Base-by-base conservation (phyloP, 2,113 vertebrate species). In the Engraulis encrasicolus region DNA sequence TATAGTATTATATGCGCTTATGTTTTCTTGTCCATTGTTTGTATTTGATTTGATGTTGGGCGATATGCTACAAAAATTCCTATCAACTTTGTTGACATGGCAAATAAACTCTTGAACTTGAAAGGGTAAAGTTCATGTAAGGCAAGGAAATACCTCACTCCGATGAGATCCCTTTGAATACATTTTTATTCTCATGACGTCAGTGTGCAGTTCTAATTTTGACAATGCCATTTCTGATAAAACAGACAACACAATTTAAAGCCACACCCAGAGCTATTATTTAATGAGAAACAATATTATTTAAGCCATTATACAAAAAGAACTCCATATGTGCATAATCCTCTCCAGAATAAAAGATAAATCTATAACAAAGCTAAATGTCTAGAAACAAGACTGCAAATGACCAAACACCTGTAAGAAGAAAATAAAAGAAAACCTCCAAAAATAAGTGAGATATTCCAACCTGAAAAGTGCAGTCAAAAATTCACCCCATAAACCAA, bases 381-480 rank as follows among this genome's bases (percentile, higher is more conserved):
- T 31, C 23, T 66, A 66, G 58, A 74, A 27, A 74, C 11, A 74
- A 36, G 14, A 0, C 11, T 74, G 1, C 31, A 34, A 74, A 34
- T 74, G 0, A 34, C 27, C 12, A 34, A 34, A 74, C 27, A 74
- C 6, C n/a, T n/a, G n/a, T n/a, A n/a, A n/a, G n/a, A n/a, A 34
- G 31, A 20, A 74, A 12, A 74, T 2, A 1, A 74, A 15, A 14
- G 12, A 66, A 74, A 15, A 14, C 9, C 23, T 5, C 4, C 17
- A 12, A 34, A 34, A 74, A 74, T 74, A 27, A 74, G 27, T 74
- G 31, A 61, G 58, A 34, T 23, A 74, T 14, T 17, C 31, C 66
- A 36, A 74, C 23, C 66, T 74, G 66, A 66, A 66, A 58, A 66
- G 58, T 66, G 58, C 58, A 27, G 58, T 66, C 23, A 66, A 66